These are phyloP conservation scores for Palythoa caribaeorum DNA, from an alignment of 92 coral and sea anemone genomes.

Conservation along the genomic window DNA sequence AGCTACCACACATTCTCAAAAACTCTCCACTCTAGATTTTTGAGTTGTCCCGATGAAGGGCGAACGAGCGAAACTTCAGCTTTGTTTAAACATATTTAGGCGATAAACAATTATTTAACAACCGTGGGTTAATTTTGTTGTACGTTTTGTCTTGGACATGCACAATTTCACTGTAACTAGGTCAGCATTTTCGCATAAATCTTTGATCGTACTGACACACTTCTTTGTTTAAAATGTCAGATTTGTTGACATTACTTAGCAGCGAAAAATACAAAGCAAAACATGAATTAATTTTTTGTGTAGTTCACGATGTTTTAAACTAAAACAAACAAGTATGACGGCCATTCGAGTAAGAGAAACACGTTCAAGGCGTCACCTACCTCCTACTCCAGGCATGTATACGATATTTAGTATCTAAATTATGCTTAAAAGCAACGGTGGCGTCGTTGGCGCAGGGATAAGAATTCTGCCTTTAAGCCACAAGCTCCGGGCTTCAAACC, in stretches of 20 bases:
- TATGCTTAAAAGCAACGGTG: not conserved
- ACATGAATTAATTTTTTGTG: constrained; percentile 7
- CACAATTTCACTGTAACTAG: not conserved
- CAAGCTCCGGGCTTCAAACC: too few relatives aligned
- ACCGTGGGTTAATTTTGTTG: too few relatives aligned
- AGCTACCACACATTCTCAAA: too few relatives aligned
- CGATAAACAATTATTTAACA: too few relatives aligned
- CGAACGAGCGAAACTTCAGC: too few relatives aligned
- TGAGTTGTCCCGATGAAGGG: too few relatives aligned
- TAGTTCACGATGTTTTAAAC: constrained; percentile 4
- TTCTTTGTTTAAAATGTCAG: constrained; percentile 44
- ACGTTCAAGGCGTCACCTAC: constrained; percentile 17
- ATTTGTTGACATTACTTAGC: constrained; percentile 30
- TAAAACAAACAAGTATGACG: constrained; percentile 15
- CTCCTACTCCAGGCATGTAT: constrained; percentile 39
- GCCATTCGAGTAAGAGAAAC: constrained; percentile 21
- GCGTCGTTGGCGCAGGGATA: not conserved
- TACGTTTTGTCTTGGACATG: too few relatives aligned
- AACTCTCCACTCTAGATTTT: too few relatives aligned
- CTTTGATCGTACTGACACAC: not conserved
- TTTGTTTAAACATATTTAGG: too few relatives aligned
- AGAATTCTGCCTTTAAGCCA: not conserved
- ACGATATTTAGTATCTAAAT: not conserved
- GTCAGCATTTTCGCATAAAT: not conserved
- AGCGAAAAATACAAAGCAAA: constrained; percentile 23